Base-by-base conservation (phyloP, 2,113 vertebrate species). In the Heliornis fulica region DNA sequence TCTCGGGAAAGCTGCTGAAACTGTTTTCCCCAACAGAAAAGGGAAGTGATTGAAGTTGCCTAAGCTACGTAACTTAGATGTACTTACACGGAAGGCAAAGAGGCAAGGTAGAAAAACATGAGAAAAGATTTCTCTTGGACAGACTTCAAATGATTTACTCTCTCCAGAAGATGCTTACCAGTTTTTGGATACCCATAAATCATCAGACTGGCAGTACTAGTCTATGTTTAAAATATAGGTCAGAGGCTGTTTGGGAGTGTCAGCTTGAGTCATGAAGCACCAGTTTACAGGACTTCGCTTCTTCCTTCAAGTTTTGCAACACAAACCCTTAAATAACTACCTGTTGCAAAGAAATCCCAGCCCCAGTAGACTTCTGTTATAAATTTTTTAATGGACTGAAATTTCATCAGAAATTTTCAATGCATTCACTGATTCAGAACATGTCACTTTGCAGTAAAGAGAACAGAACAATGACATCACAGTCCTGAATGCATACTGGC, bases 201-300 rank as follows among this genome's bases (percentile, higher is more conserved):
- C 94, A 94, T 78, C 88, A 95, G 92, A 96, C 96, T 96, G 92
- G 93, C 92, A 96, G 76, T 94, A 94, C 96, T 64, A 93, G 93
- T 96, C 92, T 89, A 23, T 5, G 9, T 64, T 83, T 94, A 85
- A 94, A 93, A 96, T 94, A 89, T 93, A 96, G 88, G 95, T 96
- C 94, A 96, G 76, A 90, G 74, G 85, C 80, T 92, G 71, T 31
- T 77, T 94, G 96, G 94, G 96, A 96, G 96, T 81, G 90, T 83
- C 96, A 64, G 51, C 51, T 83, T 93, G 93, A 96, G 88, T 96
- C 93, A 96, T 6, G 40, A 90, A 86, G 51, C 51, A 75, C 43
- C 87, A 22, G 13, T 84, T 93, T 60, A 86, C 36, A 95, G 40
- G 34, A 74, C 15, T 16, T 64, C 46, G 77, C n/a, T 79, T 76